These are phyloP conservation scores for Callyntrura guangdongensis DNA, from an alignment of 2,888 invertebrate species.

Conservation along the genomic window DNA sequence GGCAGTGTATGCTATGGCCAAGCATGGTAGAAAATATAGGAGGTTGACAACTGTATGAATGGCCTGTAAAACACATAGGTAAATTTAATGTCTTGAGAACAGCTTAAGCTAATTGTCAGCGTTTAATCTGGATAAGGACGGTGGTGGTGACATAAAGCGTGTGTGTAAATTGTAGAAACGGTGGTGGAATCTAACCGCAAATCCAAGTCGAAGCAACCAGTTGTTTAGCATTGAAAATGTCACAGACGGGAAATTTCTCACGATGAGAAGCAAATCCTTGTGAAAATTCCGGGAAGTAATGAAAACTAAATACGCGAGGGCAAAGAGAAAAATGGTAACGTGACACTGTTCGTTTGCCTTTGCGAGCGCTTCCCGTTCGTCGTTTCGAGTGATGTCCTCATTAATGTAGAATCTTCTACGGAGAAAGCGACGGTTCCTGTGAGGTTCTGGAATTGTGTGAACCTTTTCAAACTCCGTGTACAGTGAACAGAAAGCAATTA, in stretches of 20 bases:
- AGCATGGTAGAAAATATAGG: constrained; percentile 67
- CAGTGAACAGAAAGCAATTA: constrained; percentile 39
- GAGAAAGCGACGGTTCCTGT: constrained; percentile 17
- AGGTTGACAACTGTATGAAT: constrained; percentile 54
- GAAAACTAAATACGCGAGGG: constrained; percentile 67
- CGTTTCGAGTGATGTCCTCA: background rate
- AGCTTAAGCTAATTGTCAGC: no score
- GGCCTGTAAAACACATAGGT: constrained; percentile 17
- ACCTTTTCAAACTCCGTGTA: constrained; percentile 53
- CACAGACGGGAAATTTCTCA: constrained; percentile 49
- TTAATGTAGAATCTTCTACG: background rate
- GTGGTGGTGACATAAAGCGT: no score
- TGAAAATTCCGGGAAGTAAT: constrained; percentile 63
- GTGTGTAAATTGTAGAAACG: background rate
- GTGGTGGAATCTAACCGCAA: constrained; percentile 62
- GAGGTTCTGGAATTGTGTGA: constrained; percentile 27
- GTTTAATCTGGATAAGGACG: no score
- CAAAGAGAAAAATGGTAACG: constrained; percentile 27
- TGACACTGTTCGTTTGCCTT: background rate
- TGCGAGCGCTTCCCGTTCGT: background rate
- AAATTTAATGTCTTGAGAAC: no score
- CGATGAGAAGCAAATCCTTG: constrained; percentile 53
- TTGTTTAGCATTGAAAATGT: constrained; percentile 68
- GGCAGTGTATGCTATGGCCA: constrained; percentile 59
- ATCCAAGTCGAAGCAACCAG: constrained; percentile 67